Percentiles rank a stretch among this genome's conserved stretches.
Conservation (phyloP, 1,140 invertebrate species). For the Akabosia matsudoensis region DNA sequence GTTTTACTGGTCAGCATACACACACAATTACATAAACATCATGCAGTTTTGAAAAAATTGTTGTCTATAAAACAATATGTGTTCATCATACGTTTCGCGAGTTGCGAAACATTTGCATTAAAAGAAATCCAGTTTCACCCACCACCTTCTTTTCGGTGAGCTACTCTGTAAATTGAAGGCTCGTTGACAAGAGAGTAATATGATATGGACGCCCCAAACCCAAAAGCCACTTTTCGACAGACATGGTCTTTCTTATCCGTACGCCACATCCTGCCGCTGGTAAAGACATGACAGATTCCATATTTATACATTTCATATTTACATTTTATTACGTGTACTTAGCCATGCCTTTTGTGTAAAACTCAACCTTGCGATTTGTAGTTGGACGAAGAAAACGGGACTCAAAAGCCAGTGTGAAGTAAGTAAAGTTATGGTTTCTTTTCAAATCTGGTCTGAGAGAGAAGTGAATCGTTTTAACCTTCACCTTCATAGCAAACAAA, state of each 20-base stretch:
- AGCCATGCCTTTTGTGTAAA: neutral
- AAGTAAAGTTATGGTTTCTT: no score
- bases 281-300: neutral
- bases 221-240: neutral
- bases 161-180: neutral
- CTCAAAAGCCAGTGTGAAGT: no score
- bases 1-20: neutral
- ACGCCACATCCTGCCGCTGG: neutral
- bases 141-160: neutral
- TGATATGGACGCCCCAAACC: neutral
- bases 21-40: neutral
- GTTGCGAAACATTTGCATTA: neutral
- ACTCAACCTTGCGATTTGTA: neutral
- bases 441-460: no score
- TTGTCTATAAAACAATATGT: no score
- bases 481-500: no score
- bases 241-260: neutral
- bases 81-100: neutral
- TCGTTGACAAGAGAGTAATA: neutral
- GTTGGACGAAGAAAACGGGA: neutral
- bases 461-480: no score
- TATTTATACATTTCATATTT: neutral
- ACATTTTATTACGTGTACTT: neutral
- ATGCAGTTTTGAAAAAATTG: neutral
- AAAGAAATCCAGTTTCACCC: neutral